Evolutionary conservation across 1,140 invertebrate genomes (phyloP), one percentile per base, ranked within the genome.

Genomic region (Ips nitidus): DNA sequence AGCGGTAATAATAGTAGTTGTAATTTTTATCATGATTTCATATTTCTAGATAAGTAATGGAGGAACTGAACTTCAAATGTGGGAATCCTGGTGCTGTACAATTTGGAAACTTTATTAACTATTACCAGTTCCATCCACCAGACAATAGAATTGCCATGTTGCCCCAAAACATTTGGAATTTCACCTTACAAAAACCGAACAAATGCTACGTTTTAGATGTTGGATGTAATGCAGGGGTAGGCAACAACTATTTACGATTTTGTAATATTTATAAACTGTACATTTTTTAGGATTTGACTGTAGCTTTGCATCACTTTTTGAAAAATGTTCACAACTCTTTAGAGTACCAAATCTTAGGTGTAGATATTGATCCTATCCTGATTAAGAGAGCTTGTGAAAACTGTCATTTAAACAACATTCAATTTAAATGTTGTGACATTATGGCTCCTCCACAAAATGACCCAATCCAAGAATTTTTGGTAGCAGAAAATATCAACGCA

Each of bases 71-170:
- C 8, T 80, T 79, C 66, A 79, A 78, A 74, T 82, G 80, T 37
- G 80, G 81, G 45, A 86, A 93, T 80, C 91, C 92, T 43, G 91
- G 92, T 2, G 89, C 91, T 50, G 89, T 89, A 3, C 85, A 86
- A 76, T 86, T 84, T 82, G 92, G 92, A 70, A 94, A 94, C 80
- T 94, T 94, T 75, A 92, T 91, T 68, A 93, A 93, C 82, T 94
- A 94, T 77, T 94, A 94, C 79, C 81, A 89, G 75, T 94, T 94
- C 79, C 90, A 93, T 82, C 85, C 89, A 55, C 83, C 87, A 39
- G 80, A 85, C 63, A 85, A 89, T 70, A 85, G 92, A 74, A 82
- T 89, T 39, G 82, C 83, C 57, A 82, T 88, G 71, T 81, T 94
- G 73, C 84, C 89, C 52, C 74, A 75, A 63, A 75, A 83, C 72